Base-by-base conservation (phyloP, 2,797 vertebrate genomes). In the Eidolon dupreanum region DNA sequence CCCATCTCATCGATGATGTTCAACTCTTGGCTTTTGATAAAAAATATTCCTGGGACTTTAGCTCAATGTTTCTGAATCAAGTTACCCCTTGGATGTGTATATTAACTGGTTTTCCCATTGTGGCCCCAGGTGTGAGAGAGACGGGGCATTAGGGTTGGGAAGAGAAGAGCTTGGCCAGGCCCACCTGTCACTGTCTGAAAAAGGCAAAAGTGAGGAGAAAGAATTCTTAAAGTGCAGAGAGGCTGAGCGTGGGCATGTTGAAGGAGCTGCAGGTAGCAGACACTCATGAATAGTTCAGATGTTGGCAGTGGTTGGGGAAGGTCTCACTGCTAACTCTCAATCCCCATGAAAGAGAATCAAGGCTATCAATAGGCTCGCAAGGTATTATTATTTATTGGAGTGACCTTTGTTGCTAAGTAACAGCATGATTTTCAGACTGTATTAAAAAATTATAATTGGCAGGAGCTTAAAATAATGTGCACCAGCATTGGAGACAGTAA, bases 361-460 rank as follows among this genome's bases (percentile, higher is more conserved):
- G 88, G 57, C 55, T 97, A 97, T 97, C 96, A 96, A 88, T 93
- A 81, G 83, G 38, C 83, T 96, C 88, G 94, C 81, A 71, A 75
- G 83, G 96, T 93, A 94, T 85, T 97, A 95, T 97, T 96, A 94
- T 97, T 98, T 98, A 94, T 97, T 96, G 92, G 93, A 98, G 96
- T 97, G 96, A 98, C 94, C 88, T 98, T 96, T 3, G 17, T 97
- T 98, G 97, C 97, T 98, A 98, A 96, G 96, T 94, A 98, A 97
- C 95, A 95, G 96, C 97, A 98, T 94, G 97, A 97, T 97, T 97
- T 98, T 83, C 97, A 97, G 96, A 86, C 81, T 97, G 38, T 81
- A 96, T 98, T 97, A 98, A 97, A 96, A 98, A 98, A 97, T 97
- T 96, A 77, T 97, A 97, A 97, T 98, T 98, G 93, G 88, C 96